Conservation (phyloP, 2,888 invertebrate species). For the Andrena minutula region DNA sequence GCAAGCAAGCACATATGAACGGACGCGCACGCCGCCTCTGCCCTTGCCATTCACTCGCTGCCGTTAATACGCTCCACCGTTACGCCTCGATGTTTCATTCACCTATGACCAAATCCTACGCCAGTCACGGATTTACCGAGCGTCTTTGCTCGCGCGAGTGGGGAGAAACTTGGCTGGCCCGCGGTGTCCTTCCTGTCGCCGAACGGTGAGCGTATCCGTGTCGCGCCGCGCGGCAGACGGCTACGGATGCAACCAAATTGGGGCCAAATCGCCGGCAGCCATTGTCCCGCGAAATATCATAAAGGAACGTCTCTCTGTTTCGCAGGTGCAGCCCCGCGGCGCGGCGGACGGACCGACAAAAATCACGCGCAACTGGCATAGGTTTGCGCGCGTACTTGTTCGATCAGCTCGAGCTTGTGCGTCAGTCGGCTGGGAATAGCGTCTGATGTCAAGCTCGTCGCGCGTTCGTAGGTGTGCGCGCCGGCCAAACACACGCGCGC, state of each 20-base stretch:
- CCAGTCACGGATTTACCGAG: slow-evolving; percentile 12
- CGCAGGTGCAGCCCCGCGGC: background rate
- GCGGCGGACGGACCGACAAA: slow-evolving; percentile 25
- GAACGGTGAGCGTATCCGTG: background rate
- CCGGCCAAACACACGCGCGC: slow-evolving; percentile 4
- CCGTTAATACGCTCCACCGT: slow-evolving; percentile 46
- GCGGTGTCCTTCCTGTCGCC: background rate
- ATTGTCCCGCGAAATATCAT: too few species aligned
- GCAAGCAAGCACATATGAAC: slow-evolving; percentile 6
- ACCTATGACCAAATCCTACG: slow-evolving; percentile 31
- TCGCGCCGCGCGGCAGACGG: too few species aligned
- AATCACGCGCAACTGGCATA: slow-evolving; percentile 33
- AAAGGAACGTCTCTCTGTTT: too few species aligned
- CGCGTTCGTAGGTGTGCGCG: slow-evolving; percentile 16
- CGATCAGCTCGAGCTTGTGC: slow-evolving; percentile 72
- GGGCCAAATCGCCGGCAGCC: background rate
- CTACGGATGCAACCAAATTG: background rate
- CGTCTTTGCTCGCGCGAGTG: background rate
- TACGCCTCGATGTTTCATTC: slow-evolving; percentile 57
- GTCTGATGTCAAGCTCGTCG: slow-evolving; percentile 81
- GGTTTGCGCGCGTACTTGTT: slow-evolving; percentile 52
- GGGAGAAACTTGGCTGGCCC: slow-evolving; percentile 11
- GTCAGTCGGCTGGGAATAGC: slow-evolving; percentile 84
- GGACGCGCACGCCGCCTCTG: slow-evolving; percentile 4
- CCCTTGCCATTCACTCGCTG: slow-evolving; percentile 58